Base-by-base conservation (phyloP, 2,797 vertebrate genomes). In the Eptatretus atami region DNA sequence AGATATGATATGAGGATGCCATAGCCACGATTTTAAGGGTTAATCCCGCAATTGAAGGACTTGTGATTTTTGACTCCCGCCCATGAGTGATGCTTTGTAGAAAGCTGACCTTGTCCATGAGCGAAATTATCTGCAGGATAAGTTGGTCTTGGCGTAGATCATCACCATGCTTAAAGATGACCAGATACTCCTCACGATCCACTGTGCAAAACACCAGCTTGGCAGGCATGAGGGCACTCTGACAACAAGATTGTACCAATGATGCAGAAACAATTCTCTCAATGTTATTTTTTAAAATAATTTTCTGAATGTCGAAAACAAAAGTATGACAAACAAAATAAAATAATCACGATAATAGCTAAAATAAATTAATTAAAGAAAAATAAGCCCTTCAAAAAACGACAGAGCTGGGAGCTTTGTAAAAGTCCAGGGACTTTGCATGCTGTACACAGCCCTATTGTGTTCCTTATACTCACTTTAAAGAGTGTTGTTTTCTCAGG, bases 121-220 rank as follows among this genome's bases (percentile, higher is more conserved):
- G 83, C 1, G 90, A 98, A 74, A 98, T 98, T 69, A 98, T 98
- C 73, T 98, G 90, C 65, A 98, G 80, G 73, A 98, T 95, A 68
- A 98, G 85, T 69, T 98, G 88, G 73, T 98, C 90, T 70, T 95
- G 90, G 54, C 88, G 78, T 66, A 98, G 76, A 73, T 95, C 88
- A 61, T 98, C 90, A 6, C 90, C 90, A 1, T 95, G 87, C 68
- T 95, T 98, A 75, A 98, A 98, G 74, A 95, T 98, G 12, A 95
- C 87, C 1, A 88, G 83, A 64, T 95, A 98, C 73, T 82, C 83
- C 63, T 81, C 80, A 63, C 85, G 86, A 1, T 87, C 83, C 72
- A 87, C 86, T 0, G 86, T 81, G 71, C 86, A 93, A 74, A 98
- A 98, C 74, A 90, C 87, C 66, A 98, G 73, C 69, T 98, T 93